Base-by-base conservation (phyloP, 2,888 invertebrate species). In the Epinotia demarniana region DNA sequence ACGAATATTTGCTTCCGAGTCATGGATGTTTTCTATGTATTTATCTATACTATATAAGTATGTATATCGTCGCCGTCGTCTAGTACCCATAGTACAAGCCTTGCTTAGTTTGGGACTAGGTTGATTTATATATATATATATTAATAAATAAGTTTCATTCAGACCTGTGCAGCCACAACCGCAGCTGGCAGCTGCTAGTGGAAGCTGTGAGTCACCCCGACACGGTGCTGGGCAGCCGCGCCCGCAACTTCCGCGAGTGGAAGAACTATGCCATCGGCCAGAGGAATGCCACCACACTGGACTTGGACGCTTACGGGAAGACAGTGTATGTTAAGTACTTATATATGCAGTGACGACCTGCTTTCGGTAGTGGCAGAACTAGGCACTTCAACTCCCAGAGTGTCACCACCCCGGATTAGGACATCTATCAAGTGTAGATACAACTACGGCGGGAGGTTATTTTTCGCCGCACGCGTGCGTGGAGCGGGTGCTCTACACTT, bases 131-230 rank as follows among this genome's bases (percentile, higher is more conserved):
- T n/a, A n/a, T n/a, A n/a, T n/a, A n/a, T n/a, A n/a, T n/a, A n/a
- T n/a, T n/a, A n/a, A n/a, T n/a, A 39, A 39, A 39, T 9, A 39
- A 39, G 2, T 39, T 39, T 39, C 8, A 39, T 39, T 39, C 69
- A 69, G 69, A 69, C 27, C 23, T 69, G 6, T 69, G 69, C 69
- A 69, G 46, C 27, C 69, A 69, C 23, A 69, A 69, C 58, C 69
- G 69, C 46, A 60, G 58, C 69, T 69, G 69, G 69, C 58, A 46
- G 23, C 43, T 69, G 16, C 46, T 69, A n/a, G 46, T 43, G 12
- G 58, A 58, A 46, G 69, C 69, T 46, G 46, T 46, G 58, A 2
- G 23, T 16, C 58, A n/a, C n/a, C 69, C 69, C 46, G 69, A 60
- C 60, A 2, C 58, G 58, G 11, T 69, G 58, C 46, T 69, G 16